Evolutionary conservation across 2,797 vertebrate genomes (phyloP), one percentile per base, ranked within the genome.

Genomic region (Callimico goeldii): DNA sequence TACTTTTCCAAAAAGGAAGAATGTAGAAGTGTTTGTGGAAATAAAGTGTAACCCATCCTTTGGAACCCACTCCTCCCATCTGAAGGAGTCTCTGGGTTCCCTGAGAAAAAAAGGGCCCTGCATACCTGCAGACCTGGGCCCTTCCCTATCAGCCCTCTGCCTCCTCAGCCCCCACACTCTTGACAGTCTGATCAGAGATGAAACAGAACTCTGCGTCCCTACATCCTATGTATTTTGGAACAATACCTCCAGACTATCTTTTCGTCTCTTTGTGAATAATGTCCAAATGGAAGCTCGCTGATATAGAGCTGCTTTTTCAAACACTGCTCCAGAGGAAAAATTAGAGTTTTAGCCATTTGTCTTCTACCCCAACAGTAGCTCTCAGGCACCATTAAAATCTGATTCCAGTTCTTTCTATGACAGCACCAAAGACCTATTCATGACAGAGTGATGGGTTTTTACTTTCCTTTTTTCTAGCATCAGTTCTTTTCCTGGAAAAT

Each of bases 361-460:
- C 97, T 95, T 85, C n/a, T 5, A n/a, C 28, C 28, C 80, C 20
- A 80, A 81, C 67, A 72, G 91, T 81, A 39, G 36, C 72, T 85
- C 95, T 93, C 89, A 72, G 84, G 81, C 94, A 48, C 95, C 39
- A 76, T 94, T 94, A 90, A 94, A 90, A 96, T 93, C 81, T 81
- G 9, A 80, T 88, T 85, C 87, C 24, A 50, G 77, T 72, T 94
- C 95, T 86, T 83, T 81, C 95, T 92, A 2, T 95, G 95, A 94
- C 73, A 96, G 95, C 91, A 91, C 84, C 50, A 13, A 64, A 97
- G 89, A 79, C 73, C 91, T 89, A 55, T 85, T 95, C 58, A 46
- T 86, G 52, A 55, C 41, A 46, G 30, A 7, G 72, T 79, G 86
- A 88, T 89, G 87, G 73, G 88, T 79, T 84, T 91, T 81, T 55